Base-by-base conservation (phyloP, 2,888 invertebrate genomes). In the Apamea sordens region DNA sequence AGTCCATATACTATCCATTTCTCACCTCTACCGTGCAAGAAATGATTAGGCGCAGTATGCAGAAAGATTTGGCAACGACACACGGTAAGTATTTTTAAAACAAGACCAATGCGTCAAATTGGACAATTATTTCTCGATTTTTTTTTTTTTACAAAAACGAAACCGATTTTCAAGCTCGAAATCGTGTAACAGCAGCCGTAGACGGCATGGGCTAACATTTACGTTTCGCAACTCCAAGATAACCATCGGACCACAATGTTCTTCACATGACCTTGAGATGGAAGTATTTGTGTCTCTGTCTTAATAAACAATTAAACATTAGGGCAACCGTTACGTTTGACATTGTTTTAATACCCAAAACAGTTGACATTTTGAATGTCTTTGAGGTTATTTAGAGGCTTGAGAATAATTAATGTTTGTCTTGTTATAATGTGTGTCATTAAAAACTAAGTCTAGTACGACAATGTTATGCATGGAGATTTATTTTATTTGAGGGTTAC, bases 211-310 rank as follows among this genome's bases (percentile, higher is more conserved):
- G 41, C 69, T 65, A 80, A 73, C 36, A 59, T 85, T 80, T 70
- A 67, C 32, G 77, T 92, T 91, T 91, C 86, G 91, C 88, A 93
- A 93, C 88, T 86, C 79, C 80, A 78, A 79, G 93, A 93, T 94
- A 91, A 88, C 59, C 81, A 93, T 93, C 92, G 73, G 36, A 84
- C 73, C 82, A 93, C 78, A 89, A 92, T 90, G 91, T 92, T 92
- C 88, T 90, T 90, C 89, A 83, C 90, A 88, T 77, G 82, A 85
- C 93, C 93, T 92, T 92, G 90, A 86, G 80, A 81, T 50, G 77
- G 79, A 68, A 74, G 79, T 78, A 83, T 86, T 80, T 79, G 61
- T 76, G 77, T 83, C 71, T 85, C 68, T 80, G 77, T 82, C 74
- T 83, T 84, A 89, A 84, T 72, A 74, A 73, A 70, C 81, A 82